Conservation (phyloP, 1,140 invertebrate genomes). For the Cephus cinctus region DNA sequence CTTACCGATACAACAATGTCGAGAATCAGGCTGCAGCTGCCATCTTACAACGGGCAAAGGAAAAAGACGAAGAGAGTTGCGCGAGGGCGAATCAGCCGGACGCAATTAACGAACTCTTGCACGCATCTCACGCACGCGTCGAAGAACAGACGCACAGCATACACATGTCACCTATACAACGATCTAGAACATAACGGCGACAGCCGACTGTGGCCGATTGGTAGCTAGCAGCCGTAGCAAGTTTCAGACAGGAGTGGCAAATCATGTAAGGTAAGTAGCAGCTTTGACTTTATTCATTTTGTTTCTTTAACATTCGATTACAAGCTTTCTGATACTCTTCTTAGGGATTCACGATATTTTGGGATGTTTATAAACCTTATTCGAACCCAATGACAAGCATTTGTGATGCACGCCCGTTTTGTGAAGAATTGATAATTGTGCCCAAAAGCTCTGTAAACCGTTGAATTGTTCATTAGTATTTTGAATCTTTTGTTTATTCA, state of each 20-base stretch:
- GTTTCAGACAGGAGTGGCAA: constrained; percentile 33
- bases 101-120: too few species aligned
- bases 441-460: constrained; percentile 4
- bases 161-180: not conserved
- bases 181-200: constrained; percentile 15
- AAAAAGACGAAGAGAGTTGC: not conserved
- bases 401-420: too few species aligned
- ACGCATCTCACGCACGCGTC: not conserved
- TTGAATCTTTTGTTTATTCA: not conserved
- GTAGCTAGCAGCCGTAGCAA: constrained; percentile 22
- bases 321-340: too few species aligned
- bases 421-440: too few species aligned
- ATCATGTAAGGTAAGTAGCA: constrained; percentile 41
- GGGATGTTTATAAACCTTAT: too few species aligned
- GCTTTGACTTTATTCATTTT: too few species aligned
- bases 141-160: not conserved
- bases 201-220: not conserved
- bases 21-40: not conserved
- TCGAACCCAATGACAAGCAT: too few species aligned
- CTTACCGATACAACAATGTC: too few species aligned
- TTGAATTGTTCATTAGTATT: not conserved
- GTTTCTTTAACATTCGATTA: too few species aligned
- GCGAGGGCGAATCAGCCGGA: not conserved
- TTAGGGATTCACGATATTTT: too few species aligned
- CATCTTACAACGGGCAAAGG: not conserved